Evolutionary conservation across 2,797 vertebrate species (phyloP).

Genomic region (Fringilla coelebs): DNA sequence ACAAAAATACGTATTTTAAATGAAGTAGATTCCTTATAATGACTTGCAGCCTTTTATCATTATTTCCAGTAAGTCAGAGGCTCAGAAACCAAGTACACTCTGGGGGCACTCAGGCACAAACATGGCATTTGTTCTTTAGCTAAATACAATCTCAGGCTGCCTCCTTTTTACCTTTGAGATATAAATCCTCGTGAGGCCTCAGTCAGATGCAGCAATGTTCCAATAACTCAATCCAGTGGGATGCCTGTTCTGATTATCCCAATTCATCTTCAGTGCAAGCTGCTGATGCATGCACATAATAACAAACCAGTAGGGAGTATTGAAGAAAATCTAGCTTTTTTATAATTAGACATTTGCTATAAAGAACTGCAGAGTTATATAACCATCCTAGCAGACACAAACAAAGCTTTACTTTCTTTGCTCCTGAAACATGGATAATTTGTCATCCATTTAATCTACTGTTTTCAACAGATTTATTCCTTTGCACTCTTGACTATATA

Average conservation of each 20-base stretch:
- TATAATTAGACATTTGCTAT: slow-evolving; percentile 12
- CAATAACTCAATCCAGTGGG: background rate
- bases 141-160: slow-evolving; percentile 7
- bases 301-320: background rate
- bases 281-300: slow-evolving; percentile 5
- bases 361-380: background rate
- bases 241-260: background rate
- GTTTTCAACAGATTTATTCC: background rate
- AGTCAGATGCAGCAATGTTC: background rate
- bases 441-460: background rate
- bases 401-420: background rate
- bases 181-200: background rate
- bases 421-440: background rate
- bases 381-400: background rate
- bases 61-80: background rate
- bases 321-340: slow-evolving; percentile 1
- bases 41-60: background rate
- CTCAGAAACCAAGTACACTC: background rate
- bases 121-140: background rate
- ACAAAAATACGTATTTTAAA: background rate
- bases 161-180: background rate
- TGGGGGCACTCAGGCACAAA: background rate
- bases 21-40: background rate
- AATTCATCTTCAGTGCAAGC: slow-evolving; percentile 9
- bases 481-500: background rate